A percentile compares a stretch with the other conserved stretches of the same genome.
Evolutionary conservation across 2,888 invertebrate genomes (phyloP).

Genomic region (Glaucopsyche alexis): DNA sequence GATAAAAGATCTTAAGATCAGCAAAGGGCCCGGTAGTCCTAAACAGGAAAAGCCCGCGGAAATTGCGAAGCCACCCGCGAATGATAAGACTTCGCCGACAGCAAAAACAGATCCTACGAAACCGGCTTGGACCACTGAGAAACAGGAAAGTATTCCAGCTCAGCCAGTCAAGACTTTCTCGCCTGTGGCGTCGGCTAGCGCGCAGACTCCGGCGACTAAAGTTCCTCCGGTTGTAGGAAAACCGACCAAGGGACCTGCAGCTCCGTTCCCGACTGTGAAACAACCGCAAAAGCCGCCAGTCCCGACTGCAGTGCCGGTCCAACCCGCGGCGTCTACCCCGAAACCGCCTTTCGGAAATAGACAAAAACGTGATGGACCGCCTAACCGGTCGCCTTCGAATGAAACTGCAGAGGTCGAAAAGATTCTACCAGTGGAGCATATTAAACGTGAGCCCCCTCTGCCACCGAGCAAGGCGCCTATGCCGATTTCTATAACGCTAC

Average conservation of each 20-base stretch:
- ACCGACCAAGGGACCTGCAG: slow-evolving; percentile 64
- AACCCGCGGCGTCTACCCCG: slow-evolving; percentile 67
- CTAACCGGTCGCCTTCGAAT: slow-evolving; percentile 64
- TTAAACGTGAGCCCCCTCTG: slow-evolving; percentile 63
- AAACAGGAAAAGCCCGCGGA: slow-evolving; percentile 60
- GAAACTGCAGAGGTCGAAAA: slow-evolving; percentile 57
- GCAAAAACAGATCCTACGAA: slow-evolving; percentile 60
- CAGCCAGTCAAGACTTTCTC: slow-evolving; percentile 54
- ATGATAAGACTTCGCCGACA: slow-evolving; percentile 54
- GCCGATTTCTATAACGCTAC: slow-evolving; percentile 75
- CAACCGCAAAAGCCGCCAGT: slow-evolving; percentile 67
- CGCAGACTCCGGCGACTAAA: slow-evolving; percentile 53
- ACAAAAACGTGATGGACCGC: slow-evolving; percentile 67
- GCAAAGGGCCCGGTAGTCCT: slow-evolving; percentile 61
- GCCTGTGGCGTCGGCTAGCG: slow-evolving; percentile 49
- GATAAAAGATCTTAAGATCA: slow-evolving; percentile 70
- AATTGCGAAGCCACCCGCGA: slow-evolving; percentile 47
- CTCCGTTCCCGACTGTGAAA: slow-evolving; percentile 71
- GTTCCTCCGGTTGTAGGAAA: slow-evolving; percentile 56
- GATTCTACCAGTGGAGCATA: slow-evolving; percentile 51
- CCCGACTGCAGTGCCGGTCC: slow-evolving; percentile 68
- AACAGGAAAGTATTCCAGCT: slow-evolving; percentile 38
- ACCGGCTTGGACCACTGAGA: slow-evolving; percentile 59
- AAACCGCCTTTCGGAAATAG: slow-evolving; percentile 72
- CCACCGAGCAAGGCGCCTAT: slow-evolving; percentile 72